These are phyloP conservation scores for Myiopsitta monachus DNA, from an alignment of 2,113 vertebrate species.

Conservation along the genomic window DNA sequence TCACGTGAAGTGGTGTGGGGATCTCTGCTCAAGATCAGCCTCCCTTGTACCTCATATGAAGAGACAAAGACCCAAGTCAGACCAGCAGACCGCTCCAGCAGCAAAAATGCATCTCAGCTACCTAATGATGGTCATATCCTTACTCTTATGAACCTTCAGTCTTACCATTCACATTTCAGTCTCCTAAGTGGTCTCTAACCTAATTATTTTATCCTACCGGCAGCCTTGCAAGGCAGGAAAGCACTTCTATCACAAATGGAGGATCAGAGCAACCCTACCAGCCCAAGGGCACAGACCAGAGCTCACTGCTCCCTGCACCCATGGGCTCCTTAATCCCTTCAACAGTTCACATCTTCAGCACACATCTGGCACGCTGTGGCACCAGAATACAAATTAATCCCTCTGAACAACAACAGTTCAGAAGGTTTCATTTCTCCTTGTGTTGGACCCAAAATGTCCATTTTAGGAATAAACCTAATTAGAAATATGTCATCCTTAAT, in stretches of 20 bases:
- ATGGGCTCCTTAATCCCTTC: not conserved
- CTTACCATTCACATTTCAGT: not conserved
- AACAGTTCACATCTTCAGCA: not conserved
- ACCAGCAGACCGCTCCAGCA: not conserved
- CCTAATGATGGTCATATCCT: not conserved
- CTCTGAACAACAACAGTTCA: not conserved
- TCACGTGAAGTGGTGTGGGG: accelerated
- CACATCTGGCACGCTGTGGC: not conserved
- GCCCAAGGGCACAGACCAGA: accelerated
- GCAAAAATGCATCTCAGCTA: not conserved
- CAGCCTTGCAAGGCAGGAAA: not conserved
- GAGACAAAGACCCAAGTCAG: not conserved
- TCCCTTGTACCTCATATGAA: not conserved
- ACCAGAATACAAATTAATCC: not conserved
- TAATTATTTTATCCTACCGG: not conserved
- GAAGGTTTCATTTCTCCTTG: not conserved
- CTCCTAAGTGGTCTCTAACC: not conserved
- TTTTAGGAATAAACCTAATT: not conserved
- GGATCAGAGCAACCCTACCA: not conserved
- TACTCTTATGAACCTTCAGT: not conserved
- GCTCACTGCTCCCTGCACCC: no score
- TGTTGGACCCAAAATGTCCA: not conserved
- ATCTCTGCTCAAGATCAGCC: not conserved
- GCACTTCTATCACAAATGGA: not conserved
- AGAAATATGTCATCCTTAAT: not conserved